phyloP scores from a whole-genome alignment of 2,888 invertebrate species.

The Leptopilina syphax region DNA sequence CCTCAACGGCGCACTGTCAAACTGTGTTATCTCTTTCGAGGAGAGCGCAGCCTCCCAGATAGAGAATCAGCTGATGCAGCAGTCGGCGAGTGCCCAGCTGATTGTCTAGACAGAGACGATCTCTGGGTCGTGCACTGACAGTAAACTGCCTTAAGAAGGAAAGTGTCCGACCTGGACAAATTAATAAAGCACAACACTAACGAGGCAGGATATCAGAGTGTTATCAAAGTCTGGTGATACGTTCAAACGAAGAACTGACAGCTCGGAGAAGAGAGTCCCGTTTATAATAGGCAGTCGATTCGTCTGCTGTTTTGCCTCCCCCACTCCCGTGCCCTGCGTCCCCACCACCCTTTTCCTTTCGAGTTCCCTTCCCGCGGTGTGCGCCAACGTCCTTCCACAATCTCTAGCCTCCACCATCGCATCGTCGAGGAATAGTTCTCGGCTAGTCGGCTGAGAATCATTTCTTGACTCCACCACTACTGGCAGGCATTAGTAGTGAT shows the following conservation, averaged over 20 bases:
- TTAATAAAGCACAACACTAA: conserved; percentile 11
- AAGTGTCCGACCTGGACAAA: neutral
- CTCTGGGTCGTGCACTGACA: neutral
- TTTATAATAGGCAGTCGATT: conserved; percentile 68
- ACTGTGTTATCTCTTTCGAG: neutral
- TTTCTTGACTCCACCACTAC: too few relatives aligned
- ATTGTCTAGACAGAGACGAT: conserved; percentile 35
- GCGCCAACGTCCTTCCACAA: conserved; percentile 42
- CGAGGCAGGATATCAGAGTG: neutral
- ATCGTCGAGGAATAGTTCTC: neutral
- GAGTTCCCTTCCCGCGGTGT: conserved; percentile 42
- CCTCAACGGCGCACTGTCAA: neutral
- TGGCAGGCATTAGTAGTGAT: too few relatives aligned
- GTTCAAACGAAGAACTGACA: conserved; percentile 71
- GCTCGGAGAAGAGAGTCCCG: conserved; percentile 68
- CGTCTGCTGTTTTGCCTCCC: conserved; percentile 43
- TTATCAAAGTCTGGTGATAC: conserved; percentile 58
- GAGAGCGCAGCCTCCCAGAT: conserved; percentile 4
- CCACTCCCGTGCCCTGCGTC: conserved; percentile 44
- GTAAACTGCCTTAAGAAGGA: neutral
- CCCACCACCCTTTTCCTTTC: conserved; percentile 46
- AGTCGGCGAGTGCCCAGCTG: conserved; percentile 41
- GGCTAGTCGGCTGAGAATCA: too few relatives aligned
- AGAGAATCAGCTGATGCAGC: conserved; percentile 15
- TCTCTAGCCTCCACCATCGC: conserved; percentile 7